Evolutionary conservation across 2,888 invertebrate genomes (phyloP), one percentile per base, ranked within the genome.

Genomic region (Lasioglossum oenotherae): DNA sequence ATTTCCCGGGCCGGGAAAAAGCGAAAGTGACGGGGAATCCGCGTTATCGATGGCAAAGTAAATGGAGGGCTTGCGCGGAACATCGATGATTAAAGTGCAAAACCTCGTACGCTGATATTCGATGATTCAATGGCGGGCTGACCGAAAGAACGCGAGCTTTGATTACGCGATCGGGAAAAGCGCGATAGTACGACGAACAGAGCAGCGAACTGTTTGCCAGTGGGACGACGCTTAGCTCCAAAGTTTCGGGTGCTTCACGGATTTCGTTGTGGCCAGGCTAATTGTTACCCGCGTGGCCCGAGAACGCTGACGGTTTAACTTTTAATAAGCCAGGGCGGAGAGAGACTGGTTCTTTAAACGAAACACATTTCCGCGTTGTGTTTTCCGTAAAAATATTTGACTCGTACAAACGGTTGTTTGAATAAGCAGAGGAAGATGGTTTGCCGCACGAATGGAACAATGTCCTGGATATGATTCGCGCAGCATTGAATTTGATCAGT

Each of bases 81-180:
- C 84, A 84, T 74, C 77, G 82, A 53, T 81, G 89, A 83, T 90
- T 90, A 90, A 89, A 91, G 90, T 91, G 90, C 90, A 91, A 91
- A 91, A 91, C 69, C 90, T 88, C 82, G 91, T 91, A 87, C 85
- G 82, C 74, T 80, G 86, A 81, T 91, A 81, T 83, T 87, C 82
- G 89, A 85, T 91, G 90, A 91, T 88, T 87, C 83, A 80, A 83
- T 80, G 86, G 85, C 84, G 77, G 78, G 74, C 23, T 76, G 19
- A 35, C 16, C 38, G 38, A 41, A 76, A 74, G 49, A 77, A 77
- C 46, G 38, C 71, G 60, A 31, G 75, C 60, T 78, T 84, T n/a
- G 49, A 74, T 84, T 78, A 75, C 38, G 67, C 74, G 38, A 14
- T 44, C 1, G 57, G 31, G 38, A 69, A 69, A 57, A 46, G 60